These are phyloP conservation scores for Poeciliopsis occidentalis DNA, from an alignment of 2,113 vertebrate genomes.

Conservation along the genomic window DNA sequence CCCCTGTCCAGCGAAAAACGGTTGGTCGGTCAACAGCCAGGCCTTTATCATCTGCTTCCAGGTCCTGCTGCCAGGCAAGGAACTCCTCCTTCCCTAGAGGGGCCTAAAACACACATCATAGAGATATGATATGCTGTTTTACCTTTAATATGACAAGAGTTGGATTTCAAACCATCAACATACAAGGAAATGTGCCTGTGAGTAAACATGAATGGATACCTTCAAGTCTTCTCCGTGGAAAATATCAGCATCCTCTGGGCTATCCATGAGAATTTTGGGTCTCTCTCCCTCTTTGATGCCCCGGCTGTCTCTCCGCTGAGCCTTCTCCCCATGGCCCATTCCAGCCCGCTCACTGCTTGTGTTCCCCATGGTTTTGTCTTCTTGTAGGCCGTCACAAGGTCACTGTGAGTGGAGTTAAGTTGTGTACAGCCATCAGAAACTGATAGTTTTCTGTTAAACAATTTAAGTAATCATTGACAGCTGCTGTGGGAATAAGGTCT, in stretches of 20 bases:
- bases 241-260: slow-evolving; percentile 94
- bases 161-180: neutral
- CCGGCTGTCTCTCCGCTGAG: slow-evolving; percentile 85
- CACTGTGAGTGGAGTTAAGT: slow-evolving; percentile 39
- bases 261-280: slow-evolving; percentile 97
- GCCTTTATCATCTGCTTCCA: slow-evolving; percentile 89
- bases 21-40: slow-evolving; percentile 88
- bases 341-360: slow-evolving; percentile 94
- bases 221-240: slow-evolving; percentile 94
- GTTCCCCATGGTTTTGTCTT: slow-evolving; percentile 87
- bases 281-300: slow-evolving; percentile 91
- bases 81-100: slow-evolving; percentile 92
- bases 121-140: neutral
- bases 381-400: slow-evolving; percentile 26
- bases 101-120: slow-evolving; percentile 74
- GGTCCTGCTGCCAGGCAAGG: slow-evolving; percentile 93
- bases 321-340: slow-evolving; percentile 90
- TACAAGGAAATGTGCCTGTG: neutral
- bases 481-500: neutral
- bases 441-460: neutral
- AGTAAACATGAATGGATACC: slow-evolving; percentile 67
- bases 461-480: slow-evolving; percentile 23
- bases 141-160: neutral
- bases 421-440: slow-evolving; percentile 5
- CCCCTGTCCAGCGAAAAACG: slow-evolving; percentile 96